Base-by-base conservation (phyloP, 2,113 vertebrate species). In the Centropristis striata region DNA sequence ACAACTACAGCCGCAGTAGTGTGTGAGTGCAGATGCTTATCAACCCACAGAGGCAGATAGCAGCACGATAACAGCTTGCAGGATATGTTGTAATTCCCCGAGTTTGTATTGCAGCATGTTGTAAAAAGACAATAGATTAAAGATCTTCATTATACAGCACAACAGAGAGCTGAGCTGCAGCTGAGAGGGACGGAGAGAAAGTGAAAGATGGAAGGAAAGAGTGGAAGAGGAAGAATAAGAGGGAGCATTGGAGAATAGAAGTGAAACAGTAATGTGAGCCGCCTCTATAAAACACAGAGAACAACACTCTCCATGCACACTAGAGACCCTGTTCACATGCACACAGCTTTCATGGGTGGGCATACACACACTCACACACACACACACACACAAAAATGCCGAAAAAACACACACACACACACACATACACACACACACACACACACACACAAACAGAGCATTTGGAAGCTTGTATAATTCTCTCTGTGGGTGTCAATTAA, bases 401-500 rank as follows among this genome's bases (percentile, higher is more conserved):
- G n/a, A n/a, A n/a, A n/a, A n/a, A n/a, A 50, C 57, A 75, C 46
- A 79, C 20, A 53, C 37, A 71, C 27, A 32, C 25, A 13, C 18
- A 28, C 3, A 67, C 16, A 81, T 47, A 21, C 39, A 72, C 70
- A 51, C 59, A 84, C 70, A 71, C n/a, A 67, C 61, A 74, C 41
- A 81, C 20, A 44, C 39, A 71, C 42, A 46, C 18, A 36, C 7
- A 10, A 5, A 57, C 10, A 16, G 37, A 84, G 71, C 78, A 85
- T 88, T 91, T 86, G 88, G 84, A 86, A 78, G 85, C 80, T 88
- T 92, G 89, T 88, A 81, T 89, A 91, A 86, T 90, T 88, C 78
- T 85, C 90, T 90, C 83, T 76, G 90, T 93, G 87, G 92, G 87
- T 90, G 89, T 93, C 92, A 92, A 90, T 90, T 91, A 91, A 92